Percentiles rank a stretch among this genome's conserved stretches.
These are phyloP conservation scores for Festucalex cinctus DNA, from an alignment of 2,113 vertebrate genomes.

Conservation along the genomic window DNA sequence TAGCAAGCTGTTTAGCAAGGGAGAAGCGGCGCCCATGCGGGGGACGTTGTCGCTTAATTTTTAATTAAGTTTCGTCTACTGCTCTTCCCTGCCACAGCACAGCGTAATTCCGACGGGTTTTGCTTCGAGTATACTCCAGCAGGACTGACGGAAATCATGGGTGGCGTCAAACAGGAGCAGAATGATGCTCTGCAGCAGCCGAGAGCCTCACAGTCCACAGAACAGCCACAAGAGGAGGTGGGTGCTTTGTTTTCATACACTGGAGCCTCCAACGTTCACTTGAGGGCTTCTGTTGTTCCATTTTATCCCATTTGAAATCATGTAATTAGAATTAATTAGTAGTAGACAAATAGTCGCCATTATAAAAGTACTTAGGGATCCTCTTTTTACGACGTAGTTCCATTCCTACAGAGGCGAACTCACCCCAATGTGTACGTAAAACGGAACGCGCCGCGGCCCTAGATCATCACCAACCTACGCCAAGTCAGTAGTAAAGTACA, in stretches of 20 bases:
- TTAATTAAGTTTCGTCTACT: not conserved
- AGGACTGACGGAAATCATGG: slow-evolving; percentile 51
- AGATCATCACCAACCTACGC: not conserved
- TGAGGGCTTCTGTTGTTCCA: not conserved
- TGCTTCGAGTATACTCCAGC: not conserved
- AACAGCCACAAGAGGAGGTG: slow-evolving; percentile 72
- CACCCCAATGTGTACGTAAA: not conserved
- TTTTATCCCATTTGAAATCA: not conserved
- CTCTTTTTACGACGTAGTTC: not conserved
- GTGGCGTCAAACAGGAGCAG: slow-evolving; percentile 77
- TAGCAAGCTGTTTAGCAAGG: not conserved
- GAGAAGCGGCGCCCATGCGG: not conserved
- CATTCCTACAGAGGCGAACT: not conserved
- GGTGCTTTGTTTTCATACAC: slow-evolving; percentile 10
- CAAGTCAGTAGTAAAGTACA: not conserved
- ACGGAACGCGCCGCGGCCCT: no score
- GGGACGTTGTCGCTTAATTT: not conserved
- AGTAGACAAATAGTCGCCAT: not conserved
- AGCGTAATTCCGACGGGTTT: not conserved
- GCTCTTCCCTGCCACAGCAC: not conserved
- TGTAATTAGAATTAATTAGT: not conserved
- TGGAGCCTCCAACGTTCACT: not conserved
- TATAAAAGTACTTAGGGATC: not conserved
- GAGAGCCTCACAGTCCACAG: slow-evolving; percentile 58
- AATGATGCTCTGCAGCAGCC: slow-evolving; percentile 62